Evolutionary conservation across 2,113 vertebrate genomes (phyloP), one percentile per base, ranked within the genome.

Genomic region (Psilopogon haemacephalus): DNA sequence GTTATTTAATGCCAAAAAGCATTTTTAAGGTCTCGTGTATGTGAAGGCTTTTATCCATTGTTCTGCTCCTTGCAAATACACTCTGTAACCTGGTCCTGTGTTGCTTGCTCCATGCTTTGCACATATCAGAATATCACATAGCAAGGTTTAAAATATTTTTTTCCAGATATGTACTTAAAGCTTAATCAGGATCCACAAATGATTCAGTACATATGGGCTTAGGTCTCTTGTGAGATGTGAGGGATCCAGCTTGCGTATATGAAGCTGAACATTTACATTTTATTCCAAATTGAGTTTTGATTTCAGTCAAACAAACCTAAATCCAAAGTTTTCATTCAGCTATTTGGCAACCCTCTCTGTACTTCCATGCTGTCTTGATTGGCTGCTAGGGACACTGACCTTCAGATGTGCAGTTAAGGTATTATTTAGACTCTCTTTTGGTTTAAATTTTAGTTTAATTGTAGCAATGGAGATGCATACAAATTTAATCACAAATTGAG

Each of bases 261-360:
- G 74, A 86, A 96, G 86, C 78, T 71, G 87, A 93, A 92, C 82
- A 85, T 87, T 94, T 87, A 92, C 42, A 44, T 93, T 96, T 92
- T 83, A 46, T 68, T 94, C 82, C 84, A 95, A 91, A 87, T 26
- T 42, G 69, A 89, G 54, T 89, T 94, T 94, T 87, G 75, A 77
- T 89, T 96, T 96, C 79, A 89, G 84, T 93, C 79, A 96, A 86
- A 93, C 85, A 91, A 94, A 84, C 68, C 44, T 38, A 79, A 79
- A 78, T 78, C 37, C 81, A 37, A 69, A 90, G 63, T 91, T 96
- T 94, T 93, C 74, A 94, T 93, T 94, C 69, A 82, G 5, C 44
- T 90, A 16, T 90, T 94, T 96, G 92, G 86, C 88, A 96, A 58
- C 20, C 48, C 33, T 67, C 64, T 82, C 44, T 70, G 4, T 64